phyloP scores from a whole-genome alignment of 2,113 vertebrate species.

The Eubucco bourcierii region DNA sequence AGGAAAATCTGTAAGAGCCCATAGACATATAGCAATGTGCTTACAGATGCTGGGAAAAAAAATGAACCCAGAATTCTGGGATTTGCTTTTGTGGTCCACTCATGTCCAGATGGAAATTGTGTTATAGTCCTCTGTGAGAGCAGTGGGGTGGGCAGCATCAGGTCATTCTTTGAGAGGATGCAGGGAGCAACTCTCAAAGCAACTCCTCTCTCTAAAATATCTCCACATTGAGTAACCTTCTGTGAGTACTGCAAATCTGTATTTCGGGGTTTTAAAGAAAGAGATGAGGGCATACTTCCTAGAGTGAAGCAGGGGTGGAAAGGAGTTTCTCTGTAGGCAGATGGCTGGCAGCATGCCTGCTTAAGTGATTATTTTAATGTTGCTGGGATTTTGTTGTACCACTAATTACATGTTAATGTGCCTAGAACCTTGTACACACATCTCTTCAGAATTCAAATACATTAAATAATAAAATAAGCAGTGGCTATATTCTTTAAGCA shows the following conservation, averaged over 20 bases:
- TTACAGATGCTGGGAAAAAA: not conserved
- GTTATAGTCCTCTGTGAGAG: not conserved
- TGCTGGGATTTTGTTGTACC: not conserved
- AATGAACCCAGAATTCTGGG: fast-evolving
- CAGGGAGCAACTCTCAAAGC: not conserved
- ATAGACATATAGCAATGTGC: fast-evolving
- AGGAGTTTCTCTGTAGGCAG: not conserved
- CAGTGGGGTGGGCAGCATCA: not conserved
- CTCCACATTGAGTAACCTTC: not conserved
- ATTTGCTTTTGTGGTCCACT: not conserved
- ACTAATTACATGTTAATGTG: not conserved
- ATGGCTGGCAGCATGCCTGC: not conserved
- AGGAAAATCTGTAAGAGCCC: not conserved
- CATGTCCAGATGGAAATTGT: not conserved
- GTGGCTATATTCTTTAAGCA: not conserved
- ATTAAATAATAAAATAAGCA: not conserved
- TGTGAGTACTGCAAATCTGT: not conserved
- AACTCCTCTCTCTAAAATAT: not conserved
- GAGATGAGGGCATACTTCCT: not conserved
- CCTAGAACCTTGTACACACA: not conserved
- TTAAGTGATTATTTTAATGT: slow-evolving; percentile 12
- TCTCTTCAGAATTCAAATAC: not conserved
- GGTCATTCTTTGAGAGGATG: not conserved
- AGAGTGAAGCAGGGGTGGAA: not conserved
- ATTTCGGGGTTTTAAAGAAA: not conserved